These are phyloP conservation scores for Spea hammondii DNA, from an alignment of 2,797 vertebrate species.

Conservation along the genomic window DNA sequence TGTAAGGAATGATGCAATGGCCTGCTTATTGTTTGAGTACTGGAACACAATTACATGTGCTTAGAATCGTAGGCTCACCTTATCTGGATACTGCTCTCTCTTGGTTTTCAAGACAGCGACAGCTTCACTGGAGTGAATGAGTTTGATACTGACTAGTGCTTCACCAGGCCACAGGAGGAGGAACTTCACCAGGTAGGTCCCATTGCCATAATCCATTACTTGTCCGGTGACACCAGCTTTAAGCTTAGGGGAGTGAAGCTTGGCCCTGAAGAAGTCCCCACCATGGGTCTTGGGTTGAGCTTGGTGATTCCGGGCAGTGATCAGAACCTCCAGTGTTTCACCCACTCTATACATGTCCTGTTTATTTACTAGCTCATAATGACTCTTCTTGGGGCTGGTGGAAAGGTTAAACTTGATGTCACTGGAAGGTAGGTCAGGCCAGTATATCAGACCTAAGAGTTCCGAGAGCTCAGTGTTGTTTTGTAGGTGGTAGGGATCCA, in stretches of 20 bases:
- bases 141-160: slow-evolving; percentile 54
- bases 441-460: neutral
- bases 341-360: slow-evolving; percentile 53
- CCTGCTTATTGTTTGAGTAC: too few species aligned
- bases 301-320: slow-evolving; percentile 55
- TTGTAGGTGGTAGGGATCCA: neutral
- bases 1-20: too few species aligned
- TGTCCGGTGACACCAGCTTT: slow-evolving; percentile 58
- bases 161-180: slow-evolving; percentile 59
- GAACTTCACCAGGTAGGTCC: slow-evolving; percentile 58
- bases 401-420: neutral
- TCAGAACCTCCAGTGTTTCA: slow-evolving; percentile 45
- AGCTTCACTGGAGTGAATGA: slow-evolving; percentile 64
- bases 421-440: neutral
- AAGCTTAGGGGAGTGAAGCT: slow-evolving; percentile 52
- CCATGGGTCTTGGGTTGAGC: slow-evolving; percentile 56
- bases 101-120: slow-evolving; percentile 54
- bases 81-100: slow-evolving; percentile 55
- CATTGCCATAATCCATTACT: slow-evolving; percentile 59
- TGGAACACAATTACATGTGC: too few species aligned
- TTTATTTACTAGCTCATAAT: slow-evolving; percentile 44
- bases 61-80: slow-evolving; percentile 29
- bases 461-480: neutral
- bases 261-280: slow-evolving; percentile 61
- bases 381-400: slow-evolving; percentile 25